Evolutionary conservation across 2,113 vertebrate genomes (phyloP).

Genomic region (Saguinus midas): DNA sequence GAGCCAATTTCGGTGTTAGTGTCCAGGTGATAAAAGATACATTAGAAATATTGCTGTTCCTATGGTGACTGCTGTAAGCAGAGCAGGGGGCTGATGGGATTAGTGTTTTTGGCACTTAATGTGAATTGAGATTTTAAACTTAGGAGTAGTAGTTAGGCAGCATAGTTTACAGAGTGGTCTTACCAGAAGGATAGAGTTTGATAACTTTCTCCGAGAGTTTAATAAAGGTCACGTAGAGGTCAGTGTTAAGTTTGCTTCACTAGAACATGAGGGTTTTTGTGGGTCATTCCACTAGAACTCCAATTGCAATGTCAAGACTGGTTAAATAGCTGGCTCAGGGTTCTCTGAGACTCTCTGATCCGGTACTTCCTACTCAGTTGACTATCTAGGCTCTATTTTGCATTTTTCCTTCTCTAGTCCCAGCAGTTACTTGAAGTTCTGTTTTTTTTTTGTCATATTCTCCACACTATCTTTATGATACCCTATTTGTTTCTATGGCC

Average conservation of each 20-base stretch:
- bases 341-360: background rate
- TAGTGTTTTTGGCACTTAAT: no score
- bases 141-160: background rate
- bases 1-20: background rate
- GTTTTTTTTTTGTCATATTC: background rate
- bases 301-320: background rate
- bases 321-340: background rate
- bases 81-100: background rate
- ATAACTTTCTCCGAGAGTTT: background rate
- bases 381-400: background rate
- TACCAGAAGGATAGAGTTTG: background rate
- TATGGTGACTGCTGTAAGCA: background rate
- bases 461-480: background rate
- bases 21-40: background rate
- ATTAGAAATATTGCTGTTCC: background rate
- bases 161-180: background rate
- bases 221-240: background rate
- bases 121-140: background rate
- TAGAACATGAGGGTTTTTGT: background rate
- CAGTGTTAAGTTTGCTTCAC: background rate
- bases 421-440: background rate
- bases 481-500: background rate
- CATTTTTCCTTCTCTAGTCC: background rate
- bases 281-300: background rate
- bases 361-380: background rate